Conservation (phyloP, 2,888 invertebrate species). For the Anagyrus pseudococci region DNA sequence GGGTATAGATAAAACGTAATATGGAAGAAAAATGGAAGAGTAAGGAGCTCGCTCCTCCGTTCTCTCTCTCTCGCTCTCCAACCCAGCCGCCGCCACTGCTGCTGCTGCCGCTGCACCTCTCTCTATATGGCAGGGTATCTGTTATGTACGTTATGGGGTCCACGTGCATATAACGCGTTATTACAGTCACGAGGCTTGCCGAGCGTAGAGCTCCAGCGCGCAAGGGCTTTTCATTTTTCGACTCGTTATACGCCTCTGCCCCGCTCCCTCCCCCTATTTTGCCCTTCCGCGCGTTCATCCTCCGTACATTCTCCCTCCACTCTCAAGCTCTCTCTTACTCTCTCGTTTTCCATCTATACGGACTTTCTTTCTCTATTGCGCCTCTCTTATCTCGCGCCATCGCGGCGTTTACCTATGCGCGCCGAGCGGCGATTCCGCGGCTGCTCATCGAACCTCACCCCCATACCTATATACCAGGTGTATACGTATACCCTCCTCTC, state of each 20-base stretch:
- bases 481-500: too few relatives aligned
- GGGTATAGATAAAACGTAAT: conserved; percentile 37
- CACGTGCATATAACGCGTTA: conserved; percentile 50
- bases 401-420: conserved; percentile 32
- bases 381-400: conserved; percentile 30
- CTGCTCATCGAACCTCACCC: too few relatives aligned
- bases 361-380: conserved; percentile 3
- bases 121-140: conserved; percentile 40
- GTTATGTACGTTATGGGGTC: conserved; percentile 47
- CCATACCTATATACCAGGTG: too few relatives aligned
- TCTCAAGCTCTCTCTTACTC: too few relatives aligned
- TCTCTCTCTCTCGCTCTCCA: too few relatives aligned
- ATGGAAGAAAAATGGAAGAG: conserved; percentile 28
- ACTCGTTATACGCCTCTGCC: conserved; percentile 21
- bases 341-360: neutral
- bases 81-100: conserved; percentile 18
- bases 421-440: neutral
- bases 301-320: too few relatives aligned
- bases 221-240: conserved; percentile 35
- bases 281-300: neutral
- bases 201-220: neutral
- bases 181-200: conserved; percentile 47
- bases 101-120: neutral
- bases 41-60: conserved; percentile 5
- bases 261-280: neutral